Evolutionary conservation across 2,888 invertebrate species (phyloP).

Genomic region (Ernsta delagoae): DNA sequence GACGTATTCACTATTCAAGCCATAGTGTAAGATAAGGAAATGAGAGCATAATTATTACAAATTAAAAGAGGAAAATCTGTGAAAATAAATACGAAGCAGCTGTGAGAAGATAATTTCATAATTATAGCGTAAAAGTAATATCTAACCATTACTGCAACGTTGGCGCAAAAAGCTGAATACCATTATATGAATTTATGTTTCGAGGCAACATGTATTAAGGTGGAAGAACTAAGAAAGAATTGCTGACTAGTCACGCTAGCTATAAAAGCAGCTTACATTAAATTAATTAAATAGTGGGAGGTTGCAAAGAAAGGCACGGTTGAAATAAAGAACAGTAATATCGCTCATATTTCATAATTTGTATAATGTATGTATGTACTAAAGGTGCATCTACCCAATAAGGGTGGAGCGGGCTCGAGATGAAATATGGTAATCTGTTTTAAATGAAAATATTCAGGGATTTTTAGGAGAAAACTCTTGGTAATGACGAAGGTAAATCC

Average conservation of each 20-base stretch:
- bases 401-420: conserved; percentile 25
- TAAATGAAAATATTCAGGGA: conserved; percentile 37
- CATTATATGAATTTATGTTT: conserved; percentile 20
- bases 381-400: conserved; percentile 31
- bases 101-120: background rate
- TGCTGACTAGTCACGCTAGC: conserved; percentile 29
- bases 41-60: background rate
- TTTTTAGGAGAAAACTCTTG: conserved; percentile 31
- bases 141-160: background rate
- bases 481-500: conserved; percentile 37
- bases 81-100: background rate
- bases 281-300: conserved; percentile 33
- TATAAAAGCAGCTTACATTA: conserved; percentile 31
- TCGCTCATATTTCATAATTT: conserved; percentile 11
- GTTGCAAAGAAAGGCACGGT: conserved; percentile 8
- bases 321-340: conserved; percentile 1
- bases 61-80: background rate
- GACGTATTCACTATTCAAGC: background rate
- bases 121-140: conserved; percentile 37
- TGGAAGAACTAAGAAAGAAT: conserved; percentile 18
- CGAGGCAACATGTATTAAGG: conserved; percentile 15
- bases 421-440: conserved; percentile 37
- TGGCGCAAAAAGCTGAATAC: conserved; percentile 9
- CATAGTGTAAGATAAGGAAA: background rate
- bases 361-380: conserved; percentile 36